Evolutionary conservation across 2,797 vertebrate genomes (phyloP).

Genomic region (Arremon aurantiirostris): DNA sequence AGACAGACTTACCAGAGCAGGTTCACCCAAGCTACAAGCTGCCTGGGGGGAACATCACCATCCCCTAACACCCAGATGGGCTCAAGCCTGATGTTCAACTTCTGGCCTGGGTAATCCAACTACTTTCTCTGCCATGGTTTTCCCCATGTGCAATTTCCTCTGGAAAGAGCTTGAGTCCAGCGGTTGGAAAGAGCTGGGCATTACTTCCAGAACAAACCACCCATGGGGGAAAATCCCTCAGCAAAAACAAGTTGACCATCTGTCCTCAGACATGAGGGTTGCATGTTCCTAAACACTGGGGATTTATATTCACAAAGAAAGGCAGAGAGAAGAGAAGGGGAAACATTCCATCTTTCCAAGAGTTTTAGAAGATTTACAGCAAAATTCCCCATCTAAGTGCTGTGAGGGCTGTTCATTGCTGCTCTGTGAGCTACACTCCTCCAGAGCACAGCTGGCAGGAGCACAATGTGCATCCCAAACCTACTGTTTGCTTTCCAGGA

Average conservation of each 20-base stretch:
- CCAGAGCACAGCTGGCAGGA: conserved; percentile 12
- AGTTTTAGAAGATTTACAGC: background rate
- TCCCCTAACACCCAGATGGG: background rate
- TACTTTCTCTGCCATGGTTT: background rate
- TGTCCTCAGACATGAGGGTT: background rate
- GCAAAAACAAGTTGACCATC: background rate
- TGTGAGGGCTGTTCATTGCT: background rate
- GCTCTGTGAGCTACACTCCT: background rate
- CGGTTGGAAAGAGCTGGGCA: background rate
- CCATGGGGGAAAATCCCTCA: background rate
- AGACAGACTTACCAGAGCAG: background rate
- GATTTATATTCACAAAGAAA: background rate
- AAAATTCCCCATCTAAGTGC: background rate
- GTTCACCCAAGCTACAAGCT: background rate
- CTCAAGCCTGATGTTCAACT: background rate
- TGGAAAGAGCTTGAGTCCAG: background rate
- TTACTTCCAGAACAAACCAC: background rate
- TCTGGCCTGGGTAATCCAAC: background rate
- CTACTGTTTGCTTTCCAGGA: background rate
- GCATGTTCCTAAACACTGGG: background rate
- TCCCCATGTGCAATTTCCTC: background rate
- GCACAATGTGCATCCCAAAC: background rate
- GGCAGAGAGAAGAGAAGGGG: background rate
- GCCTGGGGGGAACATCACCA: background rate
- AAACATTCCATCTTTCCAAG: background rate